Base-by-base conservation (phyloP, 2,888 invertebrate genomes). In the Eristalis tenax region DNA sequence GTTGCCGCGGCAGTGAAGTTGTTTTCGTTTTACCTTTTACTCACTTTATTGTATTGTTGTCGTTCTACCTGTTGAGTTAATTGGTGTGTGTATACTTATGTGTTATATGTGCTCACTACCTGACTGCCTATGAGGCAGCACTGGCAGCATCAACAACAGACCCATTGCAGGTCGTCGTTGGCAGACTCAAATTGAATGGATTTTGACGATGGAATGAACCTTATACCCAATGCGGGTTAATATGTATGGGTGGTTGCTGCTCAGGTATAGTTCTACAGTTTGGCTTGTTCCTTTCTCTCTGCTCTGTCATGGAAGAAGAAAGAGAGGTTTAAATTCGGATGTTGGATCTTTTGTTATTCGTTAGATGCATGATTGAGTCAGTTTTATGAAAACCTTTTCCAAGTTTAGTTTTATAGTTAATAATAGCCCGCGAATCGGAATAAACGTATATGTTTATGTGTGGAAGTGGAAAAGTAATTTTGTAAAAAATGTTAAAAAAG, bases 11-110 rank as follows among this genome's bases (percentile, higher is more conserved):
- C 43, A 59, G 35, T 74, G 79, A 43, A 38, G 73, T 61, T 63
- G 28, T 59, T 73, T 26, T 79, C 35, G 10, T 75, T 22, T 75
- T 81, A 40, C 64, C 64, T 76, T 64, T 76, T 82, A 70, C 64
- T 76, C 28, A 70, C 64, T 75, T 75, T 70, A 40, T 75, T 81
- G 75, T 82, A 28, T 69, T 74, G 69, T 69, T 75, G 75, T 75
- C 64, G 75, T 69, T 82, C 76, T 82, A 82, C 82, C 82, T 82
- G 76, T 76, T 82, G 74, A 76, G 71, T 76, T 65, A 82, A 82
- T 76, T 76, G 69, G 69, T 82, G 59, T 82, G 65, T 35, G 57
- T 76, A 22, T 35, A 22, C 28, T 32, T 75, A 38, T 66, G 18
- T 69, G 63, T 74, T 57, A 8, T 63, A 65, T 68, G 50, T 32